Base-by-base conservation (phyloP, 2,113 vertebrate genomes). In the Pithys albifrons region DNA sequence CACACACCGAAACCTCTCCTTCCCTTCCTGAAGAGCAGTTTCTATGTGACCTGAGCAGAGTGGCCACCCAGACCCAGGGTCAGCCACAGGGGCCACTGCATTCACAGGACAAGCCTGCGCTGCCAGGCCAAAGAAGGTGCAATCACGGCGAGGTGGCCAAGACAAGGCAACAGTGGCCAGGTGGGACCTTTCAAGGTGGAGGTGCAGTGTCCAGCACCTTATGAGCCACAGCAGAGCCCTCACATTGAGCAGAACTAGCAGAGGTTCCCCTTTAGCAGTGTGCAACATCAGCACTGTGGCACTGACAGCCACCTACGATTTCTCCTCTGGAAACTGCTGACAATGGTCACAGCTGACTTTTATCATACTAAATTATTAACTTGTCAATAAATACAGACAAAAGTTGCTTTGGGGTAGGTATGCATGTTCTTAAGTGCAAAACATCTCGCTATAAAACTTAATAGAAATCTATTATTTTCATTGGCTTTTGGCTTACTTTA, bases 361-460 rank as follows among this genome's bases (percentile, higher is more conserved):
- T 69, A 59, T 58, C 84, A n/a, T 0, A 13, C 75, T 96, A 88
- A 94, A 97, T 96, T 95, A 96, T 92, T 91, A 96, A 92, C 59
- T 51, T 9, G 15, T 41, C 39, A 37, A 90, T 74, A 93, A 96
- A 81, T 5, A 15, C 70, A 49, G 61, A 35, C 43, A 85, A 55
- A 79, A 69, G 64, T 90, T 84, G 52, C 89, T 96, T 79, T 91
- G 49, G 86, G 82, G 33, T n/a, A 73, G 2, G 1, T 25, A 39
- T 12, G 41, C 33, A 23, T 3, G 25, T 11, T 81, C 48, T 33
- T 9, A 59, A 85, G 41, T 29, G 75, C 94, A 82, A 94, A 97
- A 94, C 29, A 4, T 27, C 85, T 79, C 91, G 12, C 29, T 69
- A 55, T 79, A 85, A 48, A 51, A 49, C 39, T 93, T 96, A 61